Evolutionary conservation across 2,797 vertebrate species (phyloP).

Genomic region (Spinibarbus caldwelli): DNA sequence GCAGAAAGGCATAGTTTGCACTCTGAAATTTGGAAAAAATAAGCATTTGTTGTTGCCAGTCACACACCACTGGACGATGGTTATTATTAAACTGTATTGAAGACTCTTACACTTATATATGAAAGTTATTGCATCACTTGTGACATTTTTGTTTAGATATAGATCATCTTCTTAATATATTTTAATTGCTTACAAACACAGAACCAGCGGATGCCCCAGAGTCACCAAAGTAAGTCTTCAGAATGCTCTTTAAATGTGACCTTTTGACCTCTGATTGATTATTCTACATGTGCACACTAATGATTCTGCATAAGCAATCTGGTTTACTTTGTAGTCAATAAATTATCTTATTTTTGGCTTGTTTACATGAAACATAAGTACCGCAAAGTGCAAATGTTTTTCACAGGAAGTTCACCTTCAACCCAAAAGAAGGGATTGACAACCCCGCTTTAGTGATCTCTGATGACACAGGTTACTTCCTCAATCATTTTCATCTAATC

Average conservation of each 20-base stretch:
- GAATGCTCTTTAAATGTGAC: conserved; percentile 13
- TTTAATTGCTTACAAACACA: conserved; percentile 60
- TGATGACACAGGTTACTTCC: conserved; percentile 81
- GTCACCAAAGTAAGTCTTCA: conserved; percentile 77
- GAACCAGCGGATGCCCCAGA: conserved; percentile 72
- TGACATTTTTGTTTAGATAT: not conserved
- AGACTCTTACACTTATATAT: too few relatives aligned
- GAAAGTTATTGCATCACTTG: too few relatives aligned
- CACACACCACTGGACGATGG: not conserved
- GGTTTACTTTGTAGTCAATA: too few relatives aligned
- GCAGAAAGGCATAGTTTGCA: not conserved
- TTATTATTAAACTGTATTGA: not conserved
- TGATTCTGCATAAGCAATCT: too few relatives aligned
- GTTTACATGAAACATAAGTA: not conserved
- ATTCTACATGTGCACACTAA: not conserved
- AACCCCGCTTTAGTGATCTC: conserved; percentile 88
- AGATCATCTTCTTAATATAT: conserved; percentile 28
- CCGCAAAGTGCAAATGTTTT: conserved; percentile 12
- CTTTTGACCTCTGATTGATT: not conserved
- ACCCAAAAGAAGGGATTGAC: conserved; percentile 94
- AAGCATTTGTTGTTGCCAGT: not conserved
- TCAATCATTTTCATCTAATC: not conserved
- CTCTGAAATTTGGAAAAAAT: not conserved
- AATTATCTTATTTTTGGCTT: not conserved
- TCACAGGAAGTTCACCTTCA: conserved; percentile 91